Evolutionary conservation across 2,888 invertebrate genomes (phyloP).

Genomic region (Meteorus cinctellus): DNA sequence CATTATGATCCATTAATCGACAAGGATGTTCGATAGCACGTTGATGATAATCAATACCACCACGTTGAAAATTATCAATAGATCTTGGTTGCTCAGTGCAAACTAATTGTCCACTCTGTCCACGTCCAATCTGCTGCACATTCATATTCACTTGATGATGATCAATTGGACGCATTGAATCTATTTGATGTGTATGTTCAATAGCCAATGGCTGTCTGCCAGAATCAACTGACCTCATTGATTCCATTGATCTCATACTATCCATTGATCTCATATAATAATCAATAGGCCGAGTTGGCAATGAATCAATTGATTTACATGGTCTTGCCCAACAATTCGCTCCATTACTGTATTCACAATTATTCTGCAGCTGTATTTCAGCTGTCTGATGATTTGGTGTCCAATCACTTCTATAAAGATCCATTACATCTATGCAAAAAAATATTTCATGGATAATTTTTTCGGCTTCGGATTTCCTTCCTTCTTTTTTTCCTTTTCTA

Average conservation of each 20-base stretch:
- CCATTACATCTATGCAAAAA: slow-evolving; percentile 66
- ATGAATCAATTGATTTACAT: slow-evolving; percentile 69
- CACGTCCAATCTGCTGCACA: slow-evolving; percentile 60
- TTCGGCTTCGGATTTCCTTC: background rate
- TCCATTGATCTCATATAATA: slow-evolving; percentile 68
- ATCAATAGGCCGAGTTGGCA: slow-evolving; percentile 70
- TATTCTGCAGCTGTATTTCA: slow-evolving; percentile 38
- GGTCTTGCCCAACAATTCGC: slow-evolving; percentile 69
- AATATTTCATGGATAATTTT: background rate
- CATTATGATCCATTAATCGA: slow-evolving; percentile 67
- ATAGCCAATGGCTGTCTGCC: slow-evolving; percentile 61
- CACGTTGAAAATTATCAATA: slow-evolving; percentile 44
- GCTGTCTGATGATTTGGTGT: slow-evolving; percentile 62
- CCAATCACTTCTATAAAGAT: slow-evolving; percentile 75
- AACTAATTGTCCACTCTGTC: slow-evolving; percentile 62
- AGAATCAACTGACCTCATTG: slow-evolving; percentile 70
- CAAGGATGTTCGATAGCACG: slow-evolving; percentile 69
- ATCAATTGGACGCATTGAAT: slow-evolving; percentile 49
- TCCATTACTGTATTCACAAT: slow-evolving; percentile 40
- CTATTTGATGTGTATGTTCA: slow-evolving; percentile 50
- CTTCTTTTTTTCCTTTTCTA: too few species aligned
- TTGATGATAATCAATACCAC: slow-evolving; percentile 61
- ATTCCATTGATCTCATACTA: slow-evolving; percentile 70
- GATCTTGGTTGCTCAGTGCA: slow-evolving; percentile 53
- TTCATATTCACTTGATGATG: slow-evolving; percentile 54